phyloP scores from a whole-genome alignment of 2,797 vertebrate genomes.

The Xenentodon cancila region DNA sequence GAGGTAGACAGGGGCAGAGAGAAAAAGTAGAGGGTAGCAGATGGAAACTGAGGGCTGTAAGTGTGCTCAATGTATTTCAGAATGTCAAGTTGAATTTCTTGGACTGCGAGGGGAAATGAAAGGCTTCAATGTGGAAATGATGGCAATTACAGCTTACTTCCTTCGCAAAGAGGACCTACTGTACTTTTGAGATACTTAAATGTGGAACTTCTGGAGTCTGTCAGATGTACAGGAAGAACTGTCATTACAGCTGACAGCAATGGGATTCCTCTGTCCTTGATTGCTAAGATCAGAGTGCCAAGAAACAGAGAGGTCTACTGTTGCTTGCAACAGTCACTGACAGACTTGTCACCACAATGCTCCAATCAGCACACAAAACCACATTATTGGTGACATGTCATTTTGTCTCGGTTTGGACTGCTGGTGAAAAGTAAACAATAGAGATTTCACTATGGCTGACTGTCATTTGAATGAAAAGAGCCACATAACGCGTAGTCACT shows the following conservation, averaged over 20 bases:
- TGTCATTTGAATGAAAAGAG: constrained; percentile 28
- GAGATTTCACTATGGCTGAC: constrained; percentile 16
- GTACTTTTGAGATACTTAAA: constrained; percentile 51
- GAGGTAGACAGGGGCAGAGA: constrained; percentile 11
- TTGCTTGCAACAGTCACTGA: constrained; percentile 43
- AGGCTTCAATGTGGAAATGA: constrained; percentile 55
- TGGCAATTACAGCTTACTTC: constrained; percentile 45
- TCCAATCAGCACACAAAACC: constrained; percentile 38
- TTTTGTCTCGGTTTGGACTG: constrained; percentile 49
- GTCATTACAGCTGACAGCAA: constrained; percentile 26
- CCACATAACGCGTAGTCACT: neutral
- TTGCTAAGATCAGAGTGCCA: constrained; percentile 45
- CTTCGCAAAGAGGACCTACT: constrained; percentile 38
- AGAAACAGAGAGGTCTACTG: constrained; percentile 23
- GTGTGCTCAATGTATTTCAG: constrained; percentile 38
- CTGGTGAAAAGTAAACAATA: constrained; percentile 55
- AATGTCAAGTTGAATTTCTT: constrained; percentile 66
- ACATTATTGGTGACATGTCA: constrained; percentile 56
- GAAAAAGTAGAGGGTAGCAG: constrained; percentile 44
- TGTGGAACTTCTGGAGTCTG: constrained; percentile 28
- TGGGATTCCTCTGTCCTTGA: constrained; percentile 33
- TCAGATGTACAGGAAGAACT: constrained; percentile 42
- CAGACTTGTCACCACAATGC: constrained; percentile 48
- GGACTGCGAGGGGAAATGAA: constrained; percentile 46
- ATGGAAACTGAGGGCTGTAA: constrained; percentile 44